A percentile compares a stretch with the other conserved stretches of the same genome.
These are phyloP conservation scores for Papilio protenor DNA, from an alignment of 2,888 invertebrate species.

Conservation along the genomic window DNA sequence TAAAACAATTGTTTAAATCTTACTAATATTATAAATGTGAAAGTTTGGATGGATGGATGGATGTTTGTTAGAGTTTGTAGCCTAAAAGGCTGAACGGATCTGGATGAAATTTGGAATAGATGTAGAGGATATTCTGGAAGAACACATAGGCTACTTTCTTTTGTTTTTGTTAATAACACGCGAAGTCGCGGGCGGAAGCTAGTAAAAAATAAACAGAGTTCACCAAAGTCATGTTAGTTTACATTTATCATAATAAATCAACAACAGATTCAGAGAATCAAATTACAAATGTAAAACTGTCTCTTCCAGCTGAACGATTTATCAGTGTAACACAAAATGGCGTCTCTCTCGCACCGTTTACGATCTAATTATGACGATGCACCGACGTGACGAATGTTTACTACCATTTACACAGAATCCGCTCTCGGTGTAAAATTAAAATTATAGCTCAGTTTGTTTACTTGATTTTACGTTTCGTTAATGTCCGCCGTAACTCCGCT, in stretches of 20 bases:
- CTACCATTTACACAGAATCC: slow-evolving; percentile 52
- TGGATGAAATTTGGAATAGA: too few relatives aligned
- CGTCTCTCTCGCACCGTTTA: slow-evolving; percentile 62
- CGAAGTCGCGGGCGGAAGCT: too few relatives aligned
- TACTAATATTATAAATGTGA: too few relatives aligned
- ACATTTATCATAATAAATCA: not conserved
- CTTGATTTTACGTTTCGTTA: slow-evolving; percentile 46
- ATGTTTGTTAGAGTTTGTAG: too few relatives aligned
- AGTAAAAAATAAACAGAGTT: too few relatives aligned
- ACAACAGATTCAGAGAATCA: not conserved
- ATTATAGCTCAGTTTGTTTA: slow-evolving; percentile 46
- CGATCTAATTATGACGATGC: slow-evolving; percentile 69
- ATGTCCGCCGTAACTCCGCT: slow-evolving; percentile 40
- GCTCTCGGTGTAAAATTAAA: slow-evolving; percentile 49
- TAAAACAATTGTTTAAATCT: too few relatives aligned
- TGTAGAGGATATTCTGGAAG: too few relatives aligned
- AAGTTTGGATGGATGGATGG: too few relatives aligned
- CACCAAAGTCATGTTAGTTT: not conserved
- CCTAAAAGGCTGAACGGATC: too few relatives aligned
- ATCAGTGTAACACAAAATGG: slow-evolving; percentile 56
- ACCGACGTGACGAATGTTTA: slow-evolving; percentile 60
- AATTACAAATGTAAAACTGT: not conserved
- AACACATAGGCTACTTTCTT: too few relatives aligned
- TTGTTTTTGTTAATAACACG: too few relatives aligned
- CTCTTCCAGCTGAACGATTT: slow-evolving; percentile 44